Evolutionary conservation across 2,797 vertebrate species (phyloP).

Genomic region (Acanthis flammea): DNA sequence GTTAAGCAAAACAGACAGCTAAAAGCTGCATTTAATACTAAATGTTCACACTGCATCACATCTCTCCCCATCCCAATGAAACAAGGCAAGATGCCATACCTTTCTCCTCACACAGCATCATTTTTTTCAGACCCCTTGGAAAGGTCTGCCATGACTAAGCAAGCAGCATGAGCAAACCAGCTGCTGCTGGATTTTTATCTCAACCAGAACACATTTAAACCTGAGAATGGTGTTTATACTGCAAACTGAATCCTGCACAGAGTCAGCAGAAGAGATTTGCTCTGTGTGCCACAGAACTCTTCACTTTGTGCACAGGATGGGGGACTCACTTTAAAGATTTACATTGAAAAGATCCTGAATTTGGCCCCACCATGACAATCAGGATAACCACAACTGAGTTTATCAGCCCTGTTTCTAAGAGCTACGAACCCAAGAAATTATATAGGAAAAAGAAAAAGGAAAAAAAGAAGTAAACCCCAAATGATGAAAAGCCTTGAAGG

Average conservation of each 20-base stretch:
- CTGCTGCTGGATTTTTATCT: slow-evolving; percentile 59
- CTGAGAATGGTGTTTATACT: slow-evolving; percentile 56
- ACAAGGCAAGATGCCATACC: neutral
- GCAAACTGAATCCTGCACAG: slow-evolving; percentile 51
- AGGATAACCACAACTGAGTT: neutral
- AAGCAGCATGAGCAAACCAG: slow-evolving; percentile 32
- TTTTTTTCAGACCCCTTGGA: slow-evolving; percentile 37
- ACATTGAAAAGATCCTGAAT: neutral
- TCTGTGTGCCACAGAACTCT: neutral
- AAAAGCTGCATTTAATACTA: neutral
- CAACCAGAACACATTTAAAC: slow-evolving; percentile 66
- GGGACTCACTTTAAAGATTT: neutral
- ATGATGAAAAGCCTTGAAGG: neutral
- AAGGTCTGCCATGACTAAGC: slow-evolving; percentile 67
- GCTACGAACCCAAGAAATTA: neutral
- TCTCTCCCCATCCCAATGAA: neutral
- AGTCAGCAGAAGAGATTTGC: slow-evolving; percentile 50
- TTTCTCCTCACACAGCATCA: neutral
- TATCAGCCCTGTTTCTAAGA: neutral
- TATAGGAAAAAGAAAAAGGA: neutral
- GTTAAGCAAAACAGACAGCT: slow-evolving; percentile 37
- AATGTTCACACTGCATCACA: neutral
- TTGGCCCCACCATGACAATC: neutral
- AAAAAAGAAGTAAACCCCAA: neutral
- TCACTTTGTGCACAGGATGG: neutral